Percentiles rank a stretch among this genome's conserved stretches.
Conservation (phyloP, 2,113 vertebrate genomes). For the Cyanoderma ruficeps region DNA sequence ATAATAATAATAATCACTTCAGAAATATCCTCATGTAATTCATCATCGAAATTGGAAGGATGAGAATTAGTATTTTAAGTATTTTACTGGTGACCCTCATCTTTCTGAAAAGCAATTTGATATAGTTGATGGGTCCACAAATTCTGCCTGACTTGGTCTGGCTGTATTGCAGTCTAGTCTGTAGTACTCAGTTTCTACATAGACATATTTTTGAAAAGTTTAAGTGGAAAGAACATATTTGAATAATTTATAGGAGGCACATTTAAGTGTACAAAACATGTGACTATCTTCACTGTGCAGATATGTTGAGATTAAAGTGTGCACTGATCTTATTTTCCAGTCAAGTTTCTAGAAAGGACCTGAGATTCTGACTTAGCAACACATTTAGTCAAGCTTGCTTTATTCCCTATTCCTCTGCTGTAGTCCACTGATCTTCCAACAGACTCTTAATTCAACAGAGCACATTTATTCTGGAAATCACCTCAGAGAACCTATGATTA, state of each 20-base stretch:
- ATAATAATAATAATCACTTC: no score
- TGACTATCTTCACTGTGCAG: background rate
- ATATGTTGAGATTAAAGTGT: background rate
- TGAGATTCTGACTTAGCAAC: background rate
- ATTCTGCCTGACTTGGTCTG: background rate
- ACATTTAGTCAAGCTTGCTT: background rate
- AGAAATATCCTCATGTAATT: background rate
- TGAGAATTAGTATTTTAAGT: background rate
- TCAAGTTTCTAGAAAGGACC: background rate
- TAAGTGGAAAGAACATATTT: background rate
- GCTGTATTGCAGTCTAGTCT: background rate
- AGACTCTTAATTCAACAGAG: background rate
- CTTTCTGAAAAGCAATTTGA: background rate
- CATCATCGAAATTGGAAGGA: background rate
- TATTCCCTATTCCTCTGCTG: background rate
- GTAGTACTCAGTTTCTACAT: background rate
- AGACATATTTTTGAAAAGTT: background rate
- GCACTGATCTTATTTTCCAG: background rate
- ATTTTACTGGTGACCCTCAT: background rate
- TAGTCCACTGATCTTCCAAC: background rate
- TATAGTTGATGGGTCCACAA: background rate
- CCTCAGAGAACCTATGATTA: background rate
- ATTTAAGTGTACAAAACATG: background rate
- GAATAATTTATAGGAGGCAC: background rate
- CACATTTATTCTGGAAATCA: background rate